Evolutionary conservation across 2,888 invertebrate species (phyloP).

Genomic region (Rhogogaster chlorosoma): DNA sequence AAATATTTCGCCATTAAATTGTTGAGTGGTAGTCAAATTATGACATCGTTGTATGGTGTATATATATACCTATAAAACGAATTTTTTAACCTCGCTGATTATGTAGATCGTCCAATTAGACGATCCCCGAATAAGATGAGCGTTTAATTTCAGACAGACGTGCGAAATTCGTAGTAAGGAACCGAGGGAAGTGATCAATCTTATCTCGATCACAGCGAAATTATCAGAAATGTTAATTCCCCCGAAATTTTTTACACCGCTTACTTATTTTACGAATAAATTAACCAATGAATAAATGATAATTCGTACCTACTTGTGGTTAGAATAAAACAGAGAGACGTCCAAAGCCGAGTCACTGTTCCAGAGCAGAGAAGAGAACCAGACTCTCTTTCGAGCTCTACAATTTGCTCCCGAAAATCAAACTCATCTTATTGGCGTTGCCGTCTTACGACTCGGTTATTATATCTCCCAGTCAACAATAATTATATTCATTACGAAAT

Average conservation of each 20-base stretch:
- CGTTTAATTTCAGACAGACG: background rate
- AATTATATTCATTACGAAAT: constrained; percentile 62
- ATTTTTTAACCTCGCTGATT: background rate
- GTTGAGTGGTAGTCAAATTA: background rate
- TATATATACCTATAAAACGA: background rate
- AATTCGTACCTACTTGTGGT: background rate
- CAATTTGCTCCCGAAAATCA: constrained; percentile 56
- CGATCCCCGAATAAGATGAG: constrained; percentile 7
- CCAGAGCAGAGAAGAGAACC: background rate
- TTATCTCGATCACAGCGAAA: constrained; percentile 10
- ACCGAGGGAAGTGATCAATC: background rate
- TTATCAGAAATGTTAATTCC: constrained; percentile 1
- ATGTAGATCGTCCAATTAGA: constrained; percentile 46
- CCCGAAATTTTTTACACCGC: background rate
- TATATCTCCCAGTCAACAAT: constrained; percentile 58
- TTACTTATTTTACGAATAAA: background rate
- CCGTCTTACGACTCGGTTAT: constrained; percentile 53
- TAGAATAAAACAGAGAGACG: background rate
- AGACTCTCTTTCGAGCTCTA: constrained; percentile 44
- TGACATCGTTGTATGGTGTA: background rate
- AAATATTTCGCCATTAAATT: background rate
- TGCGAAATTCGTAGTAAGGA: background rate
- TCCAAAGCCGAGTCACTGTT: background rate
- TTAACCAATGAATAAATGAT: background rate
- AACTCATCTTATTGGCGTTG: constrained; percentile 57